Conservation (phyloP, 2,888 invertebrate genomes). For the Polydrusus cervinus region DNA sequence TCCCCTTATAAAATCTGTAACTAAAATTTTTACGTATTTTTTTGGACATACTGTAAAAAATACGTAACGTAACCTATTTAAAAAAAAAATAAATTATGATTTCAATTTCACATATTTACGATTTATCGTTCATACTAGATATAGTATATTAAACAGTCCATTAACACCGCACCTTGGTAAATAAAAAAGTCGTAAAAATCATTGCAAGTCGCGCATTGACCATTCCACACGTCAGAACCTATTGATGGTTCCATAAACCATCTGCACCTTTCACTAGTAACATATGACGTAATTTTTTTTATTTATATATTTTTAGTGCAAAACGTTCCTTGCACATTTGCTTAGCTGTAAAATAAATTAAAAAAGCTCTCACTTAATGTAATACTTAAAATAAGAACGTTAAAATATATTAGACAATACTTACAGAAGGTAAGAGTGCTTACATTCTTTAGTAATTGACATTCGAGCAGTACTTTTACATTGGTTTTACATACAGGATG, state of each 20-base stretch:
- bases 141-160: background rate
- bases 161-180: constrained; percentile 26
- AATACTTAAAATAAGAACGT: constrained; percentile 20
- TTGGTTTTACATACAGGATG: too few species aligned
- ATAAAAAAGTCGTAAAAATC: constrained; percentile 36
- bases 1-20: too few species aligned
- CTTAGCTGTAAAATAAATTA: constrained; percentile 31
- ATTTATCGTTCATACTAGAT: background rate
- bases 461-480: background rate
- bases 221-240: constrained; percentile 43
- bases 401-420: constrained; percentile 21
- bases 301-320: constrained; percentile 31
- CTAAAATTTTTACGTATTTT: too few species aligned
- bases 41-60: background rate
- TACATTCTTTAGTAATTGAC: constrained; percentile 1
- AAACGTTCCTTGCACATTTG: constrained; percentile 19
- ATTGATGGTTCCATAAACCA: constrained; percentile 52
- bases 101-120: background rate
- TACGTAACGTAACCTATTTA: background rate
- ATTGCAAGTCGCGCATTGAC: constrained; percentile 36
- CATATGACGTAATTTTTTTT: constrained; percentile 50
- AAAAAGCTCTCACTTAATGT: constrained; percentile 46
- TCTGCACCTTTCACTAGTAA: constrained; percentile 53
- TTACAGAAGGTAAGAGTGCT: constrained; percentile 17
- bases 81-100: too few species aligned